Conservation (phyloP, 2,113 vertebrate genomes). For the Carassius carassius region DNA sequence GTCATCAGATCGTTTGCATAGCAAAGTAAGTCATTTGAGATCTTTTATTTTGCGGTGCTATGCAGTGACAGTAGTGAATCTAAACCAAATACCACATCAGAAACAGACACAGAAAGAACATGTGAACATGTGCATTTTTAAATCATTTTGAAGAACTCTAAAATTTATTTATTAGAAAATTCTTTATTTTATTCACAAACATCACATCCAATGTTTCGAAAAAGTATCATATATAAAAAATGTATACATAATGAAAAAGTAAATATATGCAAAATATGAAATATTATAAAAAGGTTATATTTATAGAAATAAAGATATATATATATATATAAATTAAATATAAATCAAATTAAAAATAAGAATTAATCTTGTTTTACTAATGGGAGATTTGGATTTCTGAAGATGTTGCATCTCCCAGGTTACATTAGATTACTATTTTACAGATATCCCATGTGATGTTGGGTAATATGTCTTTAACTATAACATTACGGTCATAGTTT, state of each 20-base stretch:
- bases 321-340: no score
- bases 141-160: neutral
- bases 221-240: neutral
- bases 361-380: neutral
- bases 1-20: neutral
- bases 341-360: neutral
- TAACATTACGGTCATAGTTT: neutral
- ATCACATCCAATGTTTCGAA: neutral
- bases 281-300: no score
- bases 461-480: neutral
- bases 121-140: constrained; percentile 39
- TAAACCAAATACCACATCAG: neutral
- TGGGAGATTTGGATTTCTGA: neutral
- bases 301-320: neutral
- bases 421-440: neutral
- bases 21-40: neutral
- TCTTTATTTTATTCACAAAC: no score
- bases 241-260: neutral
- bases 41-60: no score
- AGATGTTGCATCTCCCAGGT: neutral
- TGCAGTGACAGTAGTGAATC: neutral
- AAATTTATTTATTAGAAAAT: no score
- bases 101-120: constrained; percentile 44
- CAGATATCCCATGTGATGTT: neutral
- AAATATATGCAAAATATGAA: neutral